These are phyloP conservation scores for Aix galericulata DNA, from an alignment of 2,113 vertebrate species.

Conservation along the genomic window DNA sequence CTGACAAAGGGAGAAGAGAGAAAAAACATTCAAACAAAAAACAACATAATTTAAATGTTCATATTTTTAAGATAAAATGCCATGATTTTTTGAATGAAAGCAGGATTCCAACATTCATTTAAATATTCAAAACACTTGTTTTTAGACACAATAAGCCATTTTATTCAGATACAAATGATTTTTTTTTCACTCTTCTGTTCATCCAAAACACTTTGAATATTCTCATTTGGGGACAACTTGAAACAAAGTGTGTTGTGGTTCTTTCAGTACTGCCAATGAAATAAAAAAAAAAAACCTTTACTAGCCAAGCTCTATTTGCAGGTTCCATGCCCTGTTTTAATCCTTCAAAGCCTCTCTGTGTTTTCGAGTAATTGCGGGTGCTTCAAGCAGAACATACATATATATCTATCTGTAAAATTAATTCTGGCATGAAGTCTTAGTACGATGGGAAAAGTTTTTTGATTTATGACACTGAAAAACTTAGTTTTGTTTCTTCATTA, in stretches of 20 bases:
- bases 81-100: neutral
- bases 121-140: neutral
- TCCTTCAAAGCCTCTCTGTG: neutral
- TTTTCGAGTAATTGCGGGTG: neutral
- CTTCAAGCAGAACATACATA: neutral
- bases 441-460: neutral
- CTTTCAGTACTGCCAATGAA: neutral
- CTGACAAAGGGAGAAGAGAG: neutral
- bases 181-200: neutral
- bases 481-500: neutral
- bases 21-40: too few relatives aligned
- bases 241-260: neutral
- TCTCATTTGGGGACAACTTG: neutral
- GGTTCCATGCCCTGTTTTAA: neutral
- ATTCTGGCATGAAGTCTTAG: neutral
- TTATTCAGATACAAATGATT: neutral
- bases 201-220: neutral
- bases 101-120: neutral
- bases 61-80: neutral
- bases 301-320: neutral
- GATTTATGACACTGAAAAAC: neutral
- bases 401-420: neutral
- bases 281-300: neutral
- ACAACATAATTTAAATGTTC: neutral
- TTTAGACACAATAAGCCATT: neutral